Evolutionary conservation across 2,888 invertebrate species (phyloP).

Genomic region (Lithosia quadra): DNA sequence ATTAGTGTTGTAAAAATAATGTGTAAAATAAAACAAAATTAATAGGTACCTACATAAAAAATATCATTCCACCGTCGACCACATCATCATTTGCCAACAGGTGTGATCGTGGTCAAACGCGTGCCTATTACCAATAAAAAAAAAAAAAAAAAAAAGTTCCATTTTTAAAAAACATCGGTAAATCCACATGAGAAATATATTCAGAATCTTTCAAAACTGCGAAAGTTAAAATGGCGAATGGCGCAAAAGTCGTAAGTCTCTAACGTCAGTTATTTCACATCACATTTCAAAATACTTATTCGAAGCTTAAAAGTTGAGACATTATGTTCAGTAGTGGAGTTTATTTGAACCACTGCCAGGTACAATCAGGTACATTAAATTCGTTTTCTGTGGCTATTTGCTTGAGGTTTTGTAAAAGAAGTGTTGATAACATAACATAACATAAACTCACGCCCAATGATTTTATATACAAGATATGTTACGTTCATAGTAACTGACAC

Average conservation of each 20-base stretch:
- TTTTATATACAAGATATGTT: no score
- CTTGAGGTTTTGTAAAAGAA: slow-evolving; percentile 19
- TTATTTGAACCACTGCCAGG: slow-evolving; percentile 36
- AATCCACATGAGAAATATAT: slow-evolving; percentile 26
- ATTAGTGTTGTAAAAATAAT: background rate
- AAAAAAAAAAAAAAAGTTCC: background rate
- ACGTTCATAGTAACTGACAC: no score
- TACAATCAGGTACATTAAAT: slow-evolving; percentile 1
- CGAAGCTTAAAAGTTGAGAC: slow-evolving; percentile 33
- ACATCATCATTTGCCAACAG: no score
- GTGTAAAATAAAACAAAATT: background rate
- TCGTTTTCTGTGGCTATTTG: background rate
- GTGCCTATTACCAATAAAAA: background rate
- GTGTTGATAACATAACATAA: no score
- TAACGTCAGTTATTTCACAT: slow-evolving; percentile 19
- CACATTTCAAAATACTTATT: slow-evolving; percentile 31
- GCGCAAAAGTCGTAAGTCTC: slow-evolving; percentile 17
- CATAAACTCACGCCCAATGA: no score
- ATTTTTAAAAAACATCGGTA: background rate
- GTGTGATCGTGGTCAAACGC: no score
- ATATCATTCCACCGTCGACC: no score
- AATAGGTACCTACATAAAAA: no score
- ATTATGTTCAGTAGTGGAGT: slow-evolving; percentile 15
- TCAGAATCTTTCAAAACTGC: slow-evolving; percentile 22
- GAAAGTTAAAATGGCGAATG: slow-evolving; percentile 28